A percentile compares a stretch with the other conserved stretches of the same genome.
phyloP scores from a whole-genome alignment of 2,888 invertebrate species.

The Luperina testacea region DNA sequence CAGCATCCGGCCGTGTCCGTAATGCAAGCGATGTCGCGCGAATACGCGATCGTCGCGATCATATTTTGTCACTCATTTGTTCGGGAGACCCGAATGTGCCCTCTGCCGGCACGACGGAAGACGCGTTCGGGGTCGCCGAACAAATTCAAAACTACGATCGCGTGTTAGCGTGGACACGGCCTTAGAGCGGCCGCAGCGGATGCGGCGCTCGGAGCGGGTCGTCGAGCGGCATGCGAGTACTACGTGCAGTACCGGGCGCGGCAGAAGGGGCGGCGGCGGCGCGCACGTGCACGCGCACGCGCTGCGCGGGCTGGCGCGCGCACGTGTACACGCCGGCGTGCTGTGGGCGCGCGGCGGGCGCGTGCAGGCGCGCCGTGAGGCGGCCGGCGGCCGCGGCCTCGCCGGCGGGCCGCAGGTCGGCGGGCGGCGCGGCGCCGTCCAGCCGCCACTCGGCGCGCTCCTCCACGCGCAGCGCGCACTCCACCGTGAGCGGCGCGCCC shows the following conservation, averaged over 20 bases:
- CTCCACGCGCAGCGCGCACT: constrained; percentile 82
- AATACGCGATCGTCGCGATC: background rate
- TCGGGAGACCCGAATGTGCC: background rate
- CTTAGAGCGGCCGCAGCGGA: too few relatives aligned
- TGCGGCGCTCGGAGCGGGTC: constrained; percentile 23
- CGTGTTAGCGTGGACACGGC: background rate
- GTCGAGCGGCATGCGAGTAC: constrained; percentile 51
- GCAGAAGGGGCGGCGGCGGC: constrained; percentile 45
- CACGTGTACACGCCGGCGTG: constrained; percentile 82
- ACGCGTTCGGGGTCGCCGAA: background rate
- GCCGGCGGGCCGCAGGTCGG: constrained; percentile 75
- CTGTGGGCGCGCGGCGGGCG: constrained; percentile 72
- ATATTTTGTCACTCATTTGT: background rate
- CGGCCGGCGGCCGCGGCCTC: constrained; percentile 71
- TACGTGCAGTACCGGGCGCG: constrained; percentile 58
- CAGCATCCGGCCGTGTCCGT: background rate
- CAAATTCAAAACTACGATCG: background rate
- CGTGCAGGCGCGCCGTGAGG: constrained; percentile 74
- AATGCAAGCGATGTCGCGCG: background rate
- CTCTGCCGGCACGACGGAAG: background rate
- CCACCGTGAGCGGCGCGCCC: constrained; percentile 82
- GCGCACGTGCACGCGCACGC: constrained; percentile 76
- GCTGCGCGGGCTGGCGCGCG: constrained; percentile 71
- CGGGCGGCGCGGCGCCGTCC: constrained; percentile 75
- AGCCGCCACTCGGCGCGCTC: constrained; percentile 76